phyloP scores from a whole-genome alignment of 2,888 invertebrate species.

The Caenorhabditis becei region DNA sequence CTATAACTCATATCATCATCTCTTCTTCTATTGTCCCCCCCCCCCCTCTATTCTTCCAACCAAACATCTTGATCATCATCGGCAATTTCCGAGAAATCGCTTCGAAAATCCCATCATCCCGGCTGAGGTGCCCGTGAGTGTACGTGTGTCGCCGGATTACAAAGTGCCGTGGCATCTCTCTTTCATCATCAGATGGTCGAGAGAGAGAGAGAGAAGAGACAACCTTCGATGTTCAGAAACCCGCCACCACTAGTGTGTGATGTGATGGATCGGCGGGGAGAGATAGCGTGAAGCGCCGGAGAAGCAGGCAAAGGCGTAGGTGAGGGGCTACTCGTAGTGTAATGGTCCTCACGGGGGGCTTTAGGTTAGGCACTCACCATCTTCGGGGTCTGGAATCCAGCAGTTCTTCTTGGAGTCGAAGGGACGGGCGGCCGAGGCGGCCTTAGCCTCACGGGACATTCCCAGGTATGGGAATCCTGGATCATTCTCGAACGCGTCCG shows the following conservation, averaged over 20 bases:
- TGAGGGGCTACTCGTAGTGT: conserved; percentile 24
- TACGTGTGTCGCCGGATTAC: conserved; percentile 49
- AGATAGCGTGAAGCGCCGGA: conserved; percentile 7
- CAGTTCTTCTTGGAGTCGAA: conserved; percentile 97
- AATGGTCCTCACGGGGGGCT: conserved; percentile 9
- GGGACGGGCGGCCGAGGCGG: conserved; percentile 75
- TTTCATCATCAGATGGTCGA: conserved; percentile 36
- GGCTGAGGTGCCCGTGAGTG: conserved; percentile 27
- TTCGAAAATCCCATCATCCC: conserved; percentile 48
- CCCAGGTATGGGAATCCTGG: conserved; percentile 77
- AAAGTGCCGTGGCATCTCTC: conserved; percentile 48
- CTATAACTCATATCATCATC: conserved; percentile 5
- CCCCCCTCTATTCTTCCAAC: conserved; percentile 1
- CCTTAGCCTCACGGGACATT: conserved; percentile 70
- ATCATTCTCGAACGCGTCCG: conserved; percentile 76
- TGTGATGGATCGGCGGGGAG: conserved; percentile 10
- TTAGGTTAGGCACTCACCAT: conserved; percentile 84
- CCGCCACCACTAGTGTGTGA: conserved; percentile 56
- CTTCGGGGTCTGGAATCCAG: conserved; percentile 99
- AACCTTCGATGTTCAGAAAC: conserved; percentile 57
- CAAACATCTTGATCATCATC: conserved; percentile 42
- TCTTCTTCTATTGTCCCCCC: conserved; percentile 33
- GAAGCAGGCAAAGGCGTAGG: conserved; percentile 45
- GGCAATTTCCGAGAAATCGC: conserved; percentile 36
- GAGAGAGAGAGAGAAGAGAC: conserved; percentile 17